Conservation (phyloP, 2,888 invertebrate species). For the Agonopterix arenella region DNA sequence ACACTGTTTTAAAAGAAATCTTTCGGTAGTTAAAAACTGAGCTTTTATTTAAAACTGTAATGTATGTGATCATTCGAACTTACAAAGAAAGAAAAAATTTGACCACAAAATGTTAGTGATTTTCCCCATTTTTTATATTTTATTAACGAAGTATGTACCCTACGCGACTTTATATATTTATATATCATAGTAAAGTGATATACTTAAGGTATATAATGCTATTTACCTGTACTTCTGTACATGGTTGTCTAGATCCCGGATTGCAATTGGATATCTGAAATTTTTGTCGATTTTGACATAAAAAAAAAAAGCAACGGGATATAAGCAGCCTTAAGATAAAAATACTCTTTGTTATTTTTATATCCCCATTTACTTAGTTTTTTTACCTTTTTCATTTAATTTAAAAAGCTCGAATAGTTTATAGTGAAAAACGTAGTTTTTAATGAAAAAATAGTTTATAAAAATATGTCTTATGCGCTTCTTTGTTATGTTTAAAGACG, state of each 20-base stretch:
- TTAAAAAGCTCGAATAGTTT: slow-evolving; percentile 26
- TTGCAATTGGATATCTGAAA: no score
- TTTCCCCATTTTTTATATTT: slow-evolving; percentile 47
- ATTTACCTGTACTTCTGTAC: slow-evolving; percentile 15
- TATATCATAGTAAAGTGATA: slow-evolving; percentile 42
- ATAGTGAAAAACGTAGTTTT: slow-evolving; percentile 27
- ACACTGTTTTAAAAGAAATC: slow-evolving; percentile 19
- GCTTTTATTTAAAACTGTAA: slow-evolving; percentile 32
- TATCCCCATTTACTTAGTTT: slow-evolving; percentile 10
- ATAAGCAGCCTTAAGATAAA: slow-evolving; percentile 6
- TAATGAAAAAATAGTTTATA: slow-evolving; percentile 32
- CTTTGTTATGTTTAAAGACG: slow-evolving; percentile 24
- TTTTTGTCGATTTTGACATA: background rate
- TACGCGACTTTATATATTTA: slow-evolving; percentile 36
- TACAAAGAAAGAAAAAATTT: slow-evolving; percentile 19
- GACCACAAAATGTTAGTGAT: slow-evolving; percentile 64
- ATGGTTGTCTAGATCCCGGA: no score
- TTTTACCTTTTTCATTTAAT: slow-evolving; percentile 10
- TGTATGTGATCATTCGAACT: slow-evolving; percentile 51
- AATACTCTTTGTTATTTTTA: slow-evolving; percentile 10
- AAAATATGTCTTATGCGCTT: slow-evolving; percentile 31
- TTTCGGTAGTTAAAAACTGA: slow-evolving; percentile 24
- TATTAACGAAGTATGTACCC: slow-evolving; percentile 33
- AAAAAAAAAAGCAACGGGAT: slow-evolving; percentile 1
- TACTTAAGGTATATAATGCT: slow-evolving; percentile 33